Evolutionary conservation across 2,888 invertebrate genomes (phyloP).

Genomic region (Litoditis marina): DNA sequence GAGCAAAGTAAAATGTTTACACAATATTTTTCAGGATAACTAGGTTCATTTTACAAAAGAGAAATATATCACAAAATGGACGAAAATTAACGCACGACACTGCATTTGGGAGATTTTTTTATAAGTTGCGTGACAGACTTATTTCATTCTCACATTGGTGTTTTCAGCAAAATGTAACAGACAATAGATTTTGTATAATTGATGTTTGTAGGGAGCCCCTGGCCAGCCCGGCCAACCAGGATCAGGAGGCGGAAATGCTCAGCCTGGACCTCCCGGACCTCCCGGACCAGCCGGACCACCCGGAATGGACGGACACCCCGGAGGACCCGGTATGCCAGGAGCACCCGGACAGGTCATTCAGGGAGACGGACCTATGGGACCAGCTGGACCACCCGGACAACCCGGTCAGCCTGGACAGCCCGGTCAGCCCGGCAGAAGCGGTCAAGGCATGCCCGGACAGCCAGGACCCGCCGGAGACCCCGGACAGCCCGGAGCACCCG

Average conservation of each 20-base stretch:
- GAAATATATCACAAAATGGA: too few relatives aligned
- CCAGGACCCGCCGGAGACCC: constrained; percentile 25
- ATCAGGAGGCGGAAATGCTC: constrained; percentile 26
- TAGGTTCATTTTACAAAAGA: too few relatives aligned
- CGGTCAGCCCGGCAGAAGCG: constrained; percentile 37
- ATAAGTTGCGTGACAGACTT: too few relatives aligned
- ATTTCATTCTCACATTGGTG: too few relatives aligned
- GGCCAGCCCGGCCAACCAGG: constrained; percentile 43
- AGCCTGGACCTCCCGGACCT: constrained; percentile 38
- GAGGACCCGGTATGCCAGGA: constrained; percentile 36
- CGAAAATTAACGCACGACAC: too few relatives aligned
- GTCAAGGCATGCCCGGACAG: constrained; percentile 32
- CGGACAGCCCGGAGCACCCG: constrained; percentile 8
- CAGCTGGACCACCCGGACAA: constrained; percentile 16
- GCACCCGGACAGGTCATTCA: constrained; percentile 38
- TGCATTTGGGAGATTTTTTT: too few relatives aligned
- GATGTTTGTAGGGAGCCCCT: constrained; percentile 27
- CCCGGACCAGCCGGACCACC: constrained; percentile 40
- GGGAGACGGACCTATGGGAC: constrained; percentile 36
- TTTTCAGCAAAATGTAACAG: too few relatives aligned
- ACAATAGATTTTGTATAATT: too few relatives aligned
- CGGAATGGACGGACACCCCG: constrained; percentile 34
- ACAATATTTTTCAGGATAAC: too few relatives aligned
- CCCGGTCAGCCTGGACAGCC: background rate
- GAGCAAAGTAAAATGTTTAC: background rate